Evolutionary conservation across 2,888 invertebrate species (phyloP).

Genomic region (Melitaea athalia): DNA sequence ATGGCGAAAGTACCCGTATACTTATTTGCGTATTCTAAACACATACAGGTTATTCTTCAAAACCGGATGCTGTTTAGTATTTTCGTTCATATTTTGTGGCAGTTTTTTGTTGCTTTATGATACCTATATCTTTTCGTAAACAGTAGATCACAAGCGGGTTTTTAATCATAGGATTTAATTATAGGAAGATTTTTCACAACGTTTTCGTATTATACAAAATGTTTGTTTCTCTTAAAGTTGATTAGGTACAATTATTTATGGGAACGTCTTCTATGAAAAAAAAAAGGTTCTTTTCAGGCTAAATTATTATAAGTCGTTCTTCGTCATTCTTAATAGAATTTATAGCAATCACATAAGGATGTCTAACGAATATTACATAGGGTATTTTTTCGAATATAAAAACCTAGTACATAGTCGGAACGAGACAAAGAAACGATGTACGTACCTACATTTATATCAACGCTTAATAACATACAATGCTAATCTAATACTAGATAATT

Average conservation of each 20-base stretch:
- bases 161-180: no score
- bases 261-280: no score
- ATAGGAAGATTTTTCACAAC: no score
- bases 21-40: constrained; percentile 58
- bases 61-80: constrained; percentile 58
- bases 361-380: background rate
- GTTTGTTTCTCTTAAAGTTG: background rate
- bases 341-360: background rate
- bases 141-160: background rate
- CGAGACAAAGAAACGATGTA: constrained; percentile 7
- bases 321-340: background rate
- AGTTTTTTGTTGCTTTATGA: background rate
- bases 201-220: no score
- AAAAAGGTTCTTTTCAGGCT: no score
- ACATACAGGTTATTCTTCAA: constrained; percentile 72
- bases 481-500: no score
- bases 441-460: constrained; percentile 3
- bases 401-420: background rate
- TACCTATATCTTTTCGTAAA: background rate
- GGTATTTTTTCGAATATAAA: background rate
- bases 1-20: constrained; percentile 45
- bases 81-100: constrained; percentile 42
- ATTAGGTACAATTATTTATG: no score
- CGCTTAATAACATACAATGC: constrained; percentile 22
- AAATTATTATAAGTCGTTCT: background rate